Base-by-base conservation (phyloP, 2,888 invertebrate genomes). In the Trissonchulus sp. region DNA sequence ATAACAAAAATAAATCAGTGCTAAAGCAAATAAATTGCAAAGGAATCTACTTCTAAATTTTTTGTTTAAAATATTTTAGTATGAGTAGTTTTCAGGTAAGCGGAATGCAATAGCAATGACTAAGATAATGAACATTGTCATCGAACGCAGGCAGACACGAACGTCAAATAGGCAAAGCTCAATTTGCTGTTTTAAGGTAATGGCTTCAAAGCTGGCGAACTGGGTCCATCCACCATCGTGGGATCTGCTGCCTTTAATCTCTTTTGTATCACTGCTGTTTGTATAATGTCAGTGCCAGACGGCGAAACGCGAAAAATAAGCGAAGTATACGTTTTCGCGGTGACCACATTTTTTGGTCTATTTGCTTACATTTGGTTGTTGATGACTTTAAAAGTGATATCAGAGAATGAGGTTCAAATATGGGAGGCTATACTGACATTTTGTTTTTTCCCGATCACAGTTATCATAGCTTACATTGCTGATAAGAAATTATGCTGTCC, bases 301-400 rank as follows among this genome's bases (percentile, higher is more conserved):
- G 84, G 84, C 0, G 87, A 88, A 78, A 81, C 80, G 0, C 80
- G 87, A 37, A 80, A 82, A n/a, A 86, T 88, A 74, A 80, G 81
- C 30, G 79, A 82, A 69, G 79, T 84, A 68, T 83, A 83, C 76
- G 86, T 86, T 73, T 86, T 86, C 77, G 77, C 80, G 2, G 81
- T 85, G 28, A 86, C 86, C 0, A 82, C 85, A 2, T 79, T 82
- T 48, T 86, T 85, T 80, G 84, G 83, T 36, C 80, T 89, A 30
- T 87, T 89, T 77, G 89, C 89, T 8, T 89, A 89, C 83, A 79
- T 89, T 65, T 89, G 89, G 89, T 83, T 89, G 48, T 83, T 88
- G 68, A 80, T 89, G 35, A 86, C 88, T 76, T 83, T 89, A 75
- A 83, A 85, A 18, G 82, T 79, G n/a, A 68, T 85, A 48, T 83